These are phyloP conservation scores for Melitaea cinxia DNA, from an alignment of 1,140 invertebrate species.

Conservation along the genomic window DNA sequence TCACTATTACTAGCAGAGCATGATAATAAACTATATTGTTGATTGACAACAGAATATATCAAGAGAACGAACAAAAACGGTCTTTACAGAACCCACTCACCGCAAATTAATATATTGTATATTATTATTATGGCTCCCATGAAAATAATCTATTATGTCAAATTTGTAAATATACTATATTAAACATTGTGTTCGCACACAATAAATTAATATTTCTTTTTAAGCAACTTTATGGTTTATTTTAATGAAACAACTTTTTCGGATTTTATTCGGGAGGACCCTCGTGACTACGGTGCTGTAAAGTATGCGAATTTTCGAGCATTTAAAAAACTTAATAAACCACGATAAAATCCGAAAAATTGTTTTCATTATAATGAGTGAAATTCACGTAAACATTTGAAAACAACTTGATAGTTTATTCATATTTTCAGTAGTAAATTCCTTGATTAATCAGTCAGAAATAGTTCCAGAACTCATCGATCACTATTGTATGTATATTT, in stretches of 20 bases:
- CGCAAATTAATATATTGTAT: slow-evolving; percentile 1
- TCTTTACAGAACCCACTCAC: background rate
- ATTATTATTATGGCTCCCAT: background rate
- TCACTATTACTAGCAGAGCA: background rate
- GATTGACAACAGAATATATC: background rate
- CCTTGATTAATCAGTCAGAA: too few species aligned
- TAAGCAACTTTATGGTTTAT: too few species aligned
- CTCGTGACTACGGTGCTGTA: too few species aligned
- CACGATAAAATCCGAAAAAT: too few species aligned
- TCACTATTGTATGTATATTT: slow-evolving; percentile 5
- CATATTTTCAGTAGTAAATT: too few species aligned
- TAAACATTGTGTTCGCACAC: background rate
- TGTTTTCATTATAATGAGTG: too few species aligned
- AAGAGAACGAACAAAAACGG: background rate
- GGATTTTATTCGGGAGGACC: too few species aligned
- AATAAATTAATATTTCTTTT: background rate
- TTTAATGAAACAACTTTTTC: too few species aligned
- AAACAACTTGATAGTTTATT: too few species aligned
- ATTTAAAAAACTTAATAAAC: too few species aligned
- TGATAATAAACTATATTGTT: background rate
- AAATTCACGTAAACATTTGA: too few species aligned
- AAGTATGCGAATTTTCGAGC: too few species aligned
- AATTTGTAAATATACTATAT: background rate
- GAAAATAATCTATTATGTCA: background rate
- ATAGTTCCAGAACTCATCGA: background rate